Evolutionary conservation across 2,113 vertebrate species (phyloP), one percentile per base, ranked within the genome.

Genomic region (Apodemus sylvaticus): DNA sequence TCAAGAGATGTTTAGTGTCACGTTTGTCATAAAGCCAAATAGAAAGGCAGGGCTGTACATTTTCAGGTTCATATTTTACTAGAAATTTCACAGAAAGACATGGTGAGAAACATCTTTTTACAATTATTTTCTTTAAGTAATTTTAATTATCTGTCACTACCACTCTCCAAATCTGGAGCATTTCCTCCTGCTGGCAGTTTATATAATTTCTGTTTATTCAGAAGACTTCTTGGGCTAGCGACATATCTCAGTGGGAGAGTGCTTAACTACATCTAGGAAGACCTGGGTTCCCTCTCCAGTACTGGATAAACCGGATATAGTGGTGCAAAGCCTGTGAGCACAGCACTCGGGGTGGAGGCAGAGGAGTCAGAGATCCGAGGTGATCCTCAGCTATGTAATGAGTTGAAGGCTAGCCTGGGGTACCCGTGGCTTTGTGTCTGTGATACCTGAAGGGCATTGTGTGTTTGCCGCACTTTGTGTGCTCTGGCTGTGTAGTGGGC

Each of bases 61-160:
- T 76, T 42, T 90, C 45, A 7, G 42, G 39, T 90, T 66, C 51
- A 71, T 74, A 83, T 94, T 53, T 79, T 36, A 83, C 53, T 60
- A 83, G 87, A 79, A 58, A 31, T 5, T 68, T 9, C 42, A 7
- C 31, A 60, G 58, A 88, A 81, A 93, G 94, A 83, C 64, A 62
- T 74, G 93, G 7, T 42, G 58, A 31, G 62, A 79, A 86, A 39
- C 16, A 16, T 26, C 45, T 74, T 78, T n/a, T 26, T 14, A 36
- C 45, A 29, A 8, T 24, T 20, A 2, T 74, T 42, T 60, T 45
- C 76, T 90, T 94, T 85, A 81, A 95, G 74, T 95, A 68, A 94
- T 74, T 82, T 92, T 64, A 58, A 68, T 90, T 66, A 81, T 60
- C 78, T 34, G 60, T 36, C 7, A 71, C 55, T 1, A n/a, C 71